These are phyloP conservation scores for Xylocampa areola DNA, from an alignment of 2,888 invertebrate genomes.

Conservation along the genomic window DNA sequence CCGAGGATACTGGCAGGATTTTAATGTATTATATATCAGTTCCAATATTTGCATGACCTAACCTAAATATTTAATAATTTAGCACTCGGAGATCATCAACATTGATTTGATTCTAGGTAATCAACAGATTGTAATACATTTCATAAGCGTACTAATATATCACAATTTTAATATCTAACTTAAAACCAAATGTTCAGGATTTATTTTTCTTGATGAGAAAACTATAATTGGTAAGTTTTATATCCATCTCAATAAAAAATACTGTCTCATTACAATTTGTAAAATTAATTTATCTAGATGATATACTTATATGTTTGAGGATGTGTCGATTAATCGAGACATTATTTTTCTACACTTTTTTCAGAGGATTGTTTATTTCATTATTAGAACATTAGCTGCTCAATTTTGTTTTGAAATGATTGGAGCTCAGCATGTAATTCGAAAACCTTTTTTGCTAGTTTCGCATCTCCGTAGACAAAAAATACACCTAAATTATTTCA, in stretches of 20 bases:
- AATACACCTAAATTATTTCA: neutral
- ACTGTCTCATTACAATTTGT: neutral
- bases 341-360: no score
- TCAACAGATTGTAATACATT: conserved; percentile 1
- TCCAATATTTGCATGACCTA: neutral
- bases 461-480: no score
- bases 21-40: neutral
- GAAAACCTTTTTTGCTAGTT: no score
- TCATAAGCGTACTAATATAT: no score
- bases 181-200: neutral
- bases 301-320: neutral
- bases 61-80: neutral
- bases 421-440: no score
- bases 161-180: neutral
- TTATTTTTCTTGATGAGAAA: neutral
- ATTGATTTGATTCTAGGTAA: conserved; percentile 1
- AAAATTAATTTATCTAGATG: conserved; percentile 14
- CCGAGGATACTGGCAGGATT: conserved; percentile 58
- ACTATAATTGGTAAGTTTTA: neutral
- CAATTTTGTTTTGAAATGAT: no score
- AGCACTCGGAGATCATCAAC: neutral
- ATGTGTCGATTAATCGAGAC: no score
- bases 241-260: neutral
- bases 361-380: no score
- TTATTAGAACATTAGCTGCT: no score